Base-by-base conservation (phyloP, 2,888 invertebrate genomes). In the Diabrotica balteata region DNA sequence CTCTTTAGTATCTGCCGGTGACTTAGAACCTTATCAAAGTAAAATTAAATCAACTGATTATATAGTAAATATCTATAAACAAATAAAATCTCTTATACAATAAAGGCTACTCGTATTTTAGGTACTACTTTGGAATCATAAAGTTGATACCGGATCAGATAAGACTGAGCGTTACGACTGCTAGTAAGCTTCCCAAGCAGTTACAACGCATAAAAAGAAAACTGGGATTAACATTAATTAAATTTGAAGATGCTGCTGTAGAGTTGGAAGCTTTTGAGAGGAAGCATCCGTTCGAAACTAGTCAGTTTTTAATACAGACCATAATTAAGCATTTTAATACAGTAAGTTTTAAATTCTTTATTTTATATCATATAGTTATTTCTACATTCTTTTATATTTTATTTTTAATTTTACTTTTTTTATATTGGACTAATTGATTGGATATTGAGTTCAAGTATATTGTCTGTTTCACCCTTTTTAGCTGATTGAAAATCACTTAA, bases 231-330 rank as follows among this genome's bases (percentile, higher is more conserved):
- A 95, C 94, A 53, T 87, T 99, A 66, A 93, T 98, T 75, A 93
- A 94, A 81, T 99, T 99, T 85, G 98, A 98, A 85, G 97, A 98
- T 84, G 98, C 98, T 10, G 89, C 93, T 52, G 95, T 99, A 10
- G 94, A 96, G 80, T 86, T 99, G 73, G 93, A 96, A 82, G 93
- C 95, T 2, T 98, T 96, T 83, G 88, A 90, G 59, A 90, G 94
- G 76, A 89, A 90, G 78, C 95, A 97, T 86, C 93, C 93, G 63
- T 97, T 97, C 85, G 97, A 98, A 85, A 96, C 97, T 0, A 89
- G 92, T 68, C 91, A 93, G 69, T 93, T 95, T 80, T 88, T 98
- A 66, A 85, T 93, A 61, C 88, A 93, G 72, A 92, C 93, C 60
- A 90, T 97, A 77, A 86, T 93, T 72, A 91, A 91, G 75, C 97